phyloP scores from a whole-genome alignment of 2,888 invertebrate species.

The Invenusta paracnida region DNA sequence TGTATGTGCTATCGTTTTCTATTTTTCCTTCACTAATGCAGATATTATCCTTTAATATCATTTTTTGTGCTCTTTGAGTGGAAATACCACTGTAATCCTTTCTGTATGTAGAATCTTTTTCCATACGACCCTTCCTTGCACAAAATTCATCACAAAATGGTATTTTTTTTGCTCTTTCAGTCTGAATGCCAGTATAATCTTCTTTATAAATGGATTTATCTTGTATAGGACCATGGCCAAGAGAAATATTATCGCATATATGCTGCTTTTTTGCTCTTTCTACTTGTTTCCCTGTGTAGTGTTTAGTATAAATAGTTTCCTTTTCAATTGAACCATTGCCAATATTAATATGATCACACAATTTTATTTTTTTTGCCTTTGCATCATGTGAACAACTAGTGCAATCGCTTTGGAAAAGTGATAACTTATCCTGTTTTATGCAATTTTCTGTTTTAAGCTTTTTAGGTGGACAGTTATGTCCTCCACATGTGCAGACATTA shows the following conservation, averaged over 20 bases:
- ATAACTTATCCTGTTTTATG: too few relatives aligned
- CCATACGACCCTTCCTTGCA: background rate
- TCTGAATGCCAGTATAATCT: background rate
- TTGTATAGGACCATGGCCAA: background rate
- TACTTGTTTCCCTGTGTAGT: background rate
- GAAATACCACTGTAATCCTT: background rate
- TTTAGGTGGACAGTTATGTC: too few relatives aligned
- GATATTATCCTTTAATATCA: background rate
- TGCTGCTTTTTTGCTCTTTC: background rate
- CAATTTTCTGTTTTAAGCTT: too few relatives aligned
- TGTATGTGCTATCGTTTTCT: background rate
- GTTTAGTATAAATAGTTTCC: background rate
- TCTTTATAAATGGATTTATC: background rate
- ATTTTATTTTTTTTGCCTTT: too few relatives aligned
- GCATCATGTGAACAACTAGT: too few relatives aligned
- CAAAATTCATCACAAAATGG: background rate
- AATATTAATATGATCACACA: background rate
- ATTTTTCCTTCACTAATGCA: background rate
- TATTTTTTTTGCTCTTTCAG: background rate
- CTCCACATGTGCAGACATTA: too few relatives aligned
- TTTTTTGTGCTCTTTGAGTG: background rate
- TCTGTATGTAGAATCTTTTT: background rate
- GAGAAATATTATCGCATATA: background rate
- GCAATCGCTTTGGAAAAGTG: too few relatives aligned
- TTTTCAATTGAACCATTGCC: background rate